Base-by-base conservation (phyloP, 1,140 invertebrate genomes). In the Pogonomyrmex barbatus region DNA sequence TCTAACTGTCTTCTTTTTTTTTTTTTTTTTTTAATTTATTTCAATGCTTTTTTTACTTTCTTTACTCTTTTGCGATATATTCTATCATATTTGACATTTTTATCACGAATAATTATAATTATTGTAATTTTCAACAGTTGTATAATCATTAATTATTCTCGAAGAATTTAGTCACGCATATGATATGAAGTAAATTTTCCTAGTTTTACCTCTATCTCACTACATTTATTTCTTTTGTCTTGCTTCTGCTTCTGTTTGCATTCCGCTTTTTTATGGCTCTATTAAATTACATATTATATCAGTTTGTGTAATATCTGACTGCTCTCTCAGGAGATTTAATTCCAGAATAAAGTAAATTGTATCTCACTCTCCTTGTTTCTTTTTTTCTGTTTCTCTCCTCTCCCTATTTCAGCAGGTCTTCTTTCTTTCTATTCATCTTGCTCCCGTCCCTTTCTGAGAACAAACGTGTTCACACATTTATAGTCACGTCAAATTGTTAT, bases 261-360 rank as follows among this genome's bases (percentile, higher is more conserved):
- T 12, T 30, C 12, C 14, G 4, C 17, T 68, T 67, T 65, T 56
- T 54, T 50, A 60, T 24, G 65, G 6, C 4, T 56, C 17, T 85
- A 81, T 68, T 33, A 30, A 58, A 68, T 79, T 79, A 67, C 30
- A 6, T 30, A 47, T 79, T 54, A 42, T 30, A 78, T 60, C 52
- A 58, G 42, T 58, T 68, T 58, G 36, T 68, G 67, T 36, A 50
- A 85, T 36, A 56, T 58, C 39, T 45, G 39, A 78, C 45, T 42
- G 14, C 75, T 78, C 39, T 85, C 73, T n/a, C 50, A 6, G 12
- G 24, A 24, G 77, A 81, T 81, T 81, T 54, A 68, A 81, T 81
- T 14, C 33, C 47, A 17, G 63, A 24, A 68, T 45, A 17, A 79
- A 79, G 33, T 54, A 54, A 63, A 81, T 50, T n/a, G 63, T 65